Percentiles rank a stretch among this genome's conserved stretches.
Conservation (phyloP, 2,888 invertebrate species). For the Rotaria sp. region DNA sequence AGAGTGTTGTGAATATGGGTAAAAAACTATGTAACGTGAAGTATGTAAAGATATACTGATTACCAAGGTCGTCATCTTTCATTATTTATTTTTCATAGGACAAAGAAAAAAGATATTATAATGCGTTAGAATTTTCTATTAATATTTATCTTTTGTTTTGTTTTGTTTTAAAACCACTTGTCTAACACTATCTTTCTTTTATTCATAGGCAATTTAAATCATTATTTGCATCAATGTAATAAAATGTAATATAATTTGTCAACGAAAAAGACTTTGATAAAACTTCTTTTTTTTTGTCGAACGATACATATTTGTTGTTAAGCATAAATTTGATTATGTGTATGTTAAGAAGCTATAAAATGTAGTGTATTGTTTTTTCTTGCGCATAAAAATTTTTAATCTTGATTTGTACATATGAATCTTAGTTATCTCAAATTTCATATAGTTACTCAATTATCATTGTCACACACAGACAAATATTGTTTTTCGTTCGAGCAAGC, state of each 20-base stretch:
- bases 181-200: not conserved
- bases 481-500: not conserved
- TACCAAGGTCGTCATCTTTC: no score
- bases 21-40: not conserved
- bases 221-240: not conserved
- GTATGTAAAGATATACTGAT: no score
- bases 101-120: no score
- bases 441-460: not conserved
- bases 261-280: not conserved
- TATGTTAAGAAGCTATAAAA: not conserved
- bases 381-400: not conserved
- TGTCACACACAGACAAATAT: not conserved
- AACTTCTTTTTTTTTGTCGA: not conserved
- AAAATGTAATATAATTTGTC: not conserved
- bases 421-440: not conserved
- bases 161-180: not conserved
- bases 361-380: not conserved
- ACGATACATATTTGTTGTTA: not conserved
- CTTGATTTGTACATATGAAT: not conserved
- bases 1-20: not conserved
- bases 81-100: no score
- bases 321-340: not conserved
- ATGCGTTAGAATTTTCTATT: no score
- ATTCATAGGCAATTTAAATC: not conserved
- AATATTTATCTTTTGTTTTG: not conserved